phyloP scores from a whole-genome alignment of 2,888 invertebrate genomes.

The Scaptomyza polygonia region DNA sequence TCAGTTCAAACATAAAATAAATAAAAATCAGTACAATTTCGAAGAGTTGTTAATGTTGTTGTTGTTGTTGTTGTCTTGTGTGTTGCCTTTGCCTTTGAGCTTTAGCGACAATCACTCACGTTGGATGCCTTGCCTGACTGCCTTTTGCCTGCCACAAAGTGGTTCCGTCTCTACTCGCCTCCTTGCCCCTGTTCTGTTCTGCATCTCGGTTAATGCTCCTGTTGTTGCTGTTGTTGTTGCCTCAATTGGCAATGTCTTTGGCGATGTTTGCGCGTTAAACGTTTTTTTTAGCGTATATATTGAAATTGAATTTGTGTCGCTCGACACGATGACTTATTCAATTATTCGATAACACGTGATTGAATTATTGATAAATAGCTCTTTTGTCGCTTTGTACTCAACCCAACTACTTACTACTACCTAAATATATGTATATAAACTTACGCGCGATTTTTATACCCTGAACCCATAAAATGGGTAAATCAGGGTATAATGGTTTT shows the following conservation, averaged over 20 bases:
- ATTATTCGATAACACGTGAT: slow-evolving; percentile 78
- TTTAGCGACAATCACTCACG: slow-evolving; percentile 79
- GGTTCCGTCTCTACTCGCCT: slow-evolving; percentile 21
- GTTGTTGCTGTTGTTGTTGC: slow-evolving; percentile 9
- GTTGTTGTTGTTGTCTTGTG: no score
- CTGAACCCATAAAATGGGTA: no score
- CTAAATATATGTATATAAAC: background rate
- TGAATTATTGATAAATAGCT: slow-evolving; percentile 75
- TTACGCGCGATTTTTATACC: background rate
- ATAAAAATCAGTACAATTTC: slow-evolving; percentile 80
- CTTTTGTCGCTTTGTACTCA: background rate
- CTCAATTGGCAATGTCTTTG: slow-evolving; percentile 70
- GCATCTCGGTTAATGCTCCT: slow-evolving; percentile 9
- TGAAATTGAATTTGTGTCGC: slow-evolving; percentile 78
- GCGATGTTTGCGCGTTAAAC: slow-evolving; percentile 54
- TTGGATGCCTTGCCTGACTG: slow-evolving; percentile 40
- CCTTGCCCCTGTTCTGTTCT: background rate
- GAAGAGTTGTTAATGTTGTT: no score
- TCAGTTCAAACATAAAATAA: slow-evolving; percentile 82
- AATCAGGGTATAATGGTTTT: no score
- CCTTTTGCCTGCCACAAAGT: slow-evolving; percentile 31
- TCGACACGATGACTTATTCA: slow-evolving; percentile 78
- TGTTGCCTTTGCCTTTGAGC: slow-evolving; percentile 74
- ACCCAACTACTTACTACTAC: no score
- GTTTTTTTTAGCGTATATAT: slow-evolving; percentile 70